Conservation (phyloP, 2,797 vertebrate species). For the Paedocypris micromegethes region DNA sequence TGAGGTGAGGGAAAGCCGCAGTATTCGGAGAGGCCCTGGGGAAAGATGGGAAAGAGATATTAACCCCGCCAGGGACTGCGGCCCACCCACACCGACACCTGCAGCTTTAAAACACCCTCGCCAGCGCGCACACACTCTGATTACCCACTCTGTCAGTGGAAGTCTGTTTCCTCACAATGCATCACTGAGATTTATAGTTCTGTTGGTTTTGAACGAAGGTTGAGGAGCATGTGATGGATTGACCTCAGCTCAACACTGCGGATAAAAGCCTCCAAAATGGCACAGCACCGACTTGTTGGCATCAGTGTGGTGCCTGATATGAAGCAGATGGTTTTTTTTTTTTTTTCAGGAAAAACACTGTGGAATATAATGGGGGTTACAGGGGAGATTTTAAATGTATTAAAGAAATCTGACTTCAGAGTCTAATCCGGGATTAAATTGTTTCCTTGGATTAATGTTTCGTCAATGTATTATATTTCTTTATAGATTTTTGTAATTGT, state of each 20-base stretch:
- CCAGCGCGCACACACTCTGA: neutral
- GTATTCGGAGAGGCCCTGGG: slow-evolving; percentile 69
- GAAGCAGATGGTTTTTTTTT: slow-evolving; percentile 10
- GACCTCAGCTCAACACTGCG: neutral
- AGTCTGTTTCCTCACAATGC: slow-evolving; percentile 8
- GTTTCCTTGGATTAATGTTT: too few relatives aligned
- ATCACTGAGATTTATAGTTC: slow-evolving; percentile 27
- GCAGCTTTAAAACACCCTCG: slow-evolving; percentile 42
- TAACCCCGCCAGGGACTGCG: slow-evolving; percentile 63
- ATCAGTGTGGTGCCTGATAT: neutral
- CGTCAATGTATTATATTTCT: too few relatives aligned
- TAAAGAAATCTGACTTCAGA: slow-evolving; percentile 18
- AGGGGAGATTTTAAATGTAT: slow-evolving; percentile 5
- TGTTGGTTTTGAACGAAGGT: slow-evolving; percentile 13
- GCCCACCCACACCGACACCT: slow-evolving; percentile 63
- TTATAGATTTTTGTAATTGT: too few relatives aligned
- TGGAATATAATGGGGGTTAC: neutral
- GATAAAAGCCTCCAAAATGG: slow-evolving; percentile 15
- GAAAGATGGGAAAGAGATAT: slow-evolving; percentile 79
- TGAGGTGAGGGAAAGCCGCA: slow-evolving; percentile 54
- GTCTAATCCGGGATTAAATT: slow-evolving; percentile 6
- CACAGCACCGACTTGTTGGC: neutral
- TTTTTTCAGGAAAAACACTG: slow-evolving; percentile 5
- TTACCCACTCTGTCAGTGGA: slow-evolving; percentile 2
- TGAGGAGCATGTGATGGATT: slow-evolving; percentile 28